These are phyloP conservation scores for Dipus sagitta DNA, from an alignment of 2,797 vertebrate genomes.

Conservation along the genomic window DNA sequence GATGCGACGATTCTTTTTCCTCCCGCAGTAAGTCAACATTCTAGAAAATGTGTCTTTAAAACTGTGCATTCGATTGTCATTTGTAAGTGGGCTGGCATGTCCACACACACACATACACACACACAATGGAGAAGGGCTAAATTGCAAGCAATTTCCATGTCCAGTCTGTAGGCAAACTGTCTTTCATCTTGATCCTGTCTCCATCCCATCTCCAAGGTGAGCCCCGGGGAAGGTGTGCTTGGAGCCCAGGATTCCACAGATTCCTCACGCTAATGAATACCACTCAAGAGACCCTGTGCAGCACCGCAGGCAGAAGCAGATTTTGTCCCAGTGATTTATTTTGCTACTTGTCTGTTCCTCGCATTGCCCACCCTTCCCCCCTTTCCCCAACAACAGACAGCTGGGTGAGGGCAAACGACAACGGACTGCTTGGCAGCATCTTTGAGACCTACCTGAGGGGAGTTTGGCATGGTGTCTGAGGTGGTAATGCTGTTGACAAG, in stretches of 20 bases:
- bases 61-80: neutral
- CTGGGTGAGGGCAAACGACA: neutral
- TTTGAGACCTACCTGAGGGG: fast-evolving
- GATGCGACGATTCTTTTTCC: neutral
- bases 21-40: constrained; percentile 11
- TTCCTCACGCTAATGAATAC: neutral
- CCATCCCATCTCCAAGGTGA: neutral
- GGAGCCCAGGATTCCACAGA: fast-evolving
- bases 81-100: neutral
- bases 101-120: no score
- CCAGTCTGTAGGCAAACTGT: neutral
- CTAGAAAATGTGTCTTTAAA: constrained; percentile 7
- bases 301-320: neutral
- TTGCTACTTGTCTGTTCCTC: neutral
- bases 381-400: neutral
- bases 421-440: fast-evolving
- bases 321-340: neutral
- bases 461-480: fast-evolving
- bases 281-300: neutral
- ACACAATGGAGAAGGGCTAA: neutral
- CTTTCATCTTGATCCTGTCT: neutral
- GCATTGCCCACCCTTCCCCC: neutral
- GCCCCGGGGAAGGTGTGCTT: fast-evolving
- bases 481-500: no score
- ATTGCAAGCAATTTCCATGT: neutral